Evolutionary conservation across 2,797 vertebrate species (phyloP).

Genomic region (Helarctos malayanus): DNA sequence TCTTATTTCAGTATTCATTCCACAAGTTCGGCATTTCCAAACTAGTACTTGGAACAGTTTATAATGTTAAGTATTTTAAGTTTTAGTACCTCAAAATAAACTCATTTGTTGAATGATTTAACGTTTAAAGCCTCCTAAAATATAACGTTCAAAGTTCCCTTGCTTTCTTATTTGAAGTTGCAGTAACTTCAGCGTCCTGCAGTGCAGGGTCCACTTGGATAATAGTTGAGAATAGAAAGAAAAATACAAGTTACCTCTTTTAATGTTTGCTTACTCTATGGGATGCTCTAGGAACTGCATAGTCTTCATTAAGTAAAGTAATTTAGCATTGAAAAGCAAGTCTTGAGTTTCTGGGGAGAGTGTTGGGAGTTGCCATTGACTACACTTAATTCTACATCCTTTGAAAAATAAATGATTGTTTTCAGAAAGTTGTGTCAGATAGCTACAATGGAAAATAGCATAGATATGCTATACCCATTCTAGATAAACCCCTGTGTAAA

Average conservation of each 20-base stretch:
- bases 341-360: constrained; percentile 29
- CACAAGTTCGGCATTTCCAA: constrained; percentile 71
- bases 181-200: constrained; percentile 53
- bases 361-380: neutral
- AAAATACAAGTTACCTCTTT: constrained; percentile 38
- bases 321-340: constrained; percentile 50
- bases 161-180: constrained; percentile 73
- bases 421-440: constrained; percentile 52
- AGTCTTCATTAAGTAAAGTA: constrained; percentile 54
- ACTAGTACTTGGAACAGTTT: constrained; percentile 72
- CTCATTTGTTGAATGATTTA: constrained; percentile 76
- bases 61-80: constrained; percentile 78
- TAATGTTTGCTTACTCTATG: constrained; percentile 25
- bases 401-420: constrained; percentile 46
- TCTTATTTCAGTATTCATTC: constrained; percentile 67
- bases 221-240: constrained; percentile 64
- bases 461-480: neutral
- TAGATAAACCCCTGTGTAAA: constrained; percentile 56
- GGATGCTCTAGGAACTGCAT: constrained; percentile 1
- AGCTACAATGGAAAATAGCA: constrained; percentile 26
- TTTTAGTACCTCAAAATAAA: constrained; percentile 76
- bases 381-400: constrained; percentile 36
- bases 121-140: constrained; percentile 70
- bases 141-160: constrained; percentile 57
- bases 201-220: neutral